phyloP scores from a whole-genome alignment of 2,113 vertebrate species.

The Cottus gobio region DNA sequence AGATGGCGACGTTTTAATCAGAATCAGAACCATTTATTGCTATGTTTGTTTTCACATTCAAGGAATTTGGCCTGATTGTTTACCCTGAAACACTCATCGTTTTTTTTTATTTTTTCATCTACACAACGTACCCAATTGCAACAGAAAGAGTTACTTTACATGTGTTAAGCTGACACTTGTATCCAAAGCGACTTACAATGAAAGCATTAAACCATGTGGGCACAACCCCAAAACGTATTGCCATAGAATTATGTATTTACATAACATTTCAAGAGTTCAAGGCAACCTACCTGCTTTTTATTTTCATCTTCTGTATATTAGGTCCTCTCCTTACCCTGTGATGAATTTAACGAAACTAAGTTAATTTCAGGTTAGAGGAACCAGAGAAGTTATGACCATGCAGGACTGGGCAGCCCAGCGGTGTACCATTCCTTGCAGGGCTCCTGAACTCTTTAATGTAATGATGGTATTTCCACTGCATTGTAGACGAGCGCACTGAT shows the following conservation, averaged over 20 bases:
- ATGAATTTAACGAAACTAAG: conserved; percentile 4
- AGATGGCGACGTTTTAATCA: conserved; percentile 38
- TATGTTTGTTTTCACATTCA: too few species aligned
- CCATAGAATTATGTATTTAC: neutral
- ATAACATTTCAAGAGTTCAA: neutral
- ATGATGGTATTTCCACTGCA: conserved; percentile 92
- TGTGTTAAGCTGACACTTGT: neutral
- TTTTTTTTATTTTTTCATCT: neutral
- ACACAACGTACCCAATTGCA: neutral
- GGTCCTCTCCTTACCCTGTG: neutral
- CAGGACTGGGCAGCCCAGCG: conserved; percentile 91
- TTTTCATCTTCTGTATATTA: neutral
- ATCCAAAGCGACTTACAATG: neutral
- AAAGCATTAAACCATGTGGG: neutral
- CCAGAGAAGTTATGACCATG: conserved; percentile 90
- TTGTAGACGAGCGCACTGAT: conserved; percentile 96
- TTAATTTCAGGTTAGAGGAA: conserved; percentile 70
- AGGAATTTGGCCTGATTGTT: too few species aligned
- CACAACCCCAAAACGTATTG: neutral
- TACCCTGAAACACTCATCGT: neutral
- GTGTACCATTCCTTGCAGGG: conserved; percentile 91
- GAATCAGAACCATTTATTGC: too few species aligned
- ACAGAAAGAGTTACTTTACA: neutral
- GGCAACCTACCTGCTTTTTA: neutral
- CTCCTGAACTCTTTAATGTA: conserved; percentile 94